phyloP scores from a whole-genome alignment of 2,888 invertebrate species.

The Agrotis puta region DNA sequence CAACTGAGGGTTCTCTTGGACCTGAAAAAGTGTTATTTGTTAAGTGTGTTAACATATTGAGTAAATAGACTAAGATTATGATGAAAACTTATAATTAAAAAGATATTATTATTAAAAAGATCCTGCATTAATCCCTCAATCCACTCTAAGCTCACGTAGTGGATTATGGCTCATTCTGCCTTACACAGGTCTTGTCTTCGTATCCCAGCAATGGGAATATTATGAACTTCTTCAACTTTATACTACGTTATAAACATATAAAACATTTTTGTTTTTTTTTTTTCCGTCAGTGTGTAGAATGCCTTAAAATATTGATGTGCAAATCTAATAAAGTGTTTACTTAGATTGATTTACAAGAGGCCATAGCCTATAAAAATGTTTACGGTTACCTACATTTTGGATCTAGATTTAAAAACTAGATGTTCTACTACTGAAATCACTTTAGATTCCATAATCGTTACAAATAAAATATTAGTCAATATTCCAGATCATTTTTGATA shows the following conservation, averaged over 20 bases:
- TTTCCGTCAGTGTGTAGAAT: not conserved
- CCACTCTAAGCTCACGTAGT: too few relatives aligned
- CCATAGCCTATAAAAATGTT: slow-evolving; percentile 38
- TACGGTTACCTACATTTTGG: slow-evolving; percentile 33
- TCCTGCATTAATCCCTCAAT: too few relatives aligned
- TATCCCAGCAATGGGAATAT: too few relatives aligned
- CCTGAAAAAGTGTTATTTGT: slow-evolving; percentile 72
- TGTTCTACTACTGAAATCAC: slow-evolving; percentile 19
- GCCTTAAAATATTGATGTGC: slow-evolving; percentile 17
- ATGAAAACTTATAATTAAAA: too few relatives aligned
- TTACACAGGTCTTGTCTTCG: too few relatives aligned
- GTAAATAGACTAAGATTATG: not conserved
- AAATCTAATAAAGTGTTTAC: slow-evolving; percentile 11
- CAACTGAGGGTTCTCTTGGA: slow-evolving; percentile 87
- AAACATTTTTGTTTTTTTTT: not conserved
- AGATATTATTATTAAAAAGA: too few relatives aligned
- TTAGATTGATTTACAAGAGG: slow-evolving; percentile 36
- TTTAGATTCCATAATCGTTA: slow-evolving; percentile 8
- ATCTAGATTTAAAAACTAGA: slow-evolving; percentile 40
- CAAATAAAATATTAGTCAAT: slow-evolving; percentile 3
- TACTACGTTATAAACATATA: too few relatives aligned
- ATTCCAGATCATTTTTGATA: slow-evolving; percentile 9
- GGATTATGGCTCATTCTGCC: too few relatives aligned
- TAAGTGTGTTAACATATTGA: slow-evolving; percentile 34
- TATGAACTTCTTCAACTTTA: too few relatives aligned